Conservation (phyloP, 2,888 invertebrate species). For the Synergus gifuensis region DNA sequence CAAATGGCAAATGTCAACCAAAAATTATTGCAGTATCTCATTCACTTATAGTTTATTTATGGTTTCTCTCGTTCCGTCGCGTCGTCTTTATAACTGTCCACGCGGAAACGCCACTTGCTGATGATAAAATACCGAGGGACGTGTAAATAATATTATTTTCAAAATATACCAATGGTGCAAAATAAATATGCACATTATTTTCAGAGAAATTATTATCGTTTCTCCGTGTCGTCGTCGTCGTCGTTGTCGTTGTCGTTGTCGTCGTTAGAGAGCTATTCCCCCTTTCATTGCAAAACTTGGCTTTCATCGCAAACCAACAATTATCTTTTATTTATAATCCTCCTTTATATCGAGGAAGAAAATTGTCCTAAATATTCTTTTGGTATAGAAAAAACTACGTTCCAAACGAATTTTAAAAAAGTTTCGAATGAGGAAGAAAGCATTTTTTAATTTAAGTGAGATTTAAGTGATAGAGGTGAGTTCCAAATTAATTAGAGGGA, state of each 20-base stretch:
- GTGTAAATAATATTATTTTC: conserved; percentile 31
- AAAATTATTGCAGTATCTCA: neutral
- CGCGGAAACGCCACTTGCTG: conserved; percentile 6
- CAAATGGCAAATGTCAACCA: neutral
- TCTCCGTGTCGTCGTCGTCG: neutral
- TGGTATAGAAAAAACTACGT: neutral
- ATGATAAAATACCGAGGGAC: conserved; percentile 20
- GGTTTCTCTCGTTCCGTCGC: neutral
- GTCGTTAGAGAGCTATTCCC: too few relatives aligned
- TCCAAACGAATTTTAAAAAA: neutral
- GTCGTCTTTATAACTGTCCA: conserved; percentile 1
- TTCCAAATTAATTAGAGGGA: too few relatives aligned
- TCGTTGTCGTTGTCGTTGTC: neutral
- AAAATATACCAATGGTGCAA: conserved; percentile 1
- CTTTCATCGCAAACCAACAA: neutral
- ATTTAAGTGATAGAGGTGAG: too few relatives aligned
- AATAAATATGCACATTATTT: neutral
- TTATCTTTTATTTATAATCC: neutral
- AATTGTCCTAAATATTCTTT: neutral
- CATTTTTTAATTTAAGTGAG: too few relatives aligned
- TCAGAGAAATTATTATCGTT: conserved; percentile 29
- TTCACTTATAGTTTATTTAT: neutral
- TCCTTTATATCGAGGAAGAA: neutral
- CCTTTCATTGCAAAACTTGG: too few relatives aligned
- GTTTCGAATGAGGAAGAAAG: neutral